These are phyloP conservation scores for Penelope pileata DNA, from an alignment of 2,113 vertebrate genomes.

Conservation along the genomic window DNA sequence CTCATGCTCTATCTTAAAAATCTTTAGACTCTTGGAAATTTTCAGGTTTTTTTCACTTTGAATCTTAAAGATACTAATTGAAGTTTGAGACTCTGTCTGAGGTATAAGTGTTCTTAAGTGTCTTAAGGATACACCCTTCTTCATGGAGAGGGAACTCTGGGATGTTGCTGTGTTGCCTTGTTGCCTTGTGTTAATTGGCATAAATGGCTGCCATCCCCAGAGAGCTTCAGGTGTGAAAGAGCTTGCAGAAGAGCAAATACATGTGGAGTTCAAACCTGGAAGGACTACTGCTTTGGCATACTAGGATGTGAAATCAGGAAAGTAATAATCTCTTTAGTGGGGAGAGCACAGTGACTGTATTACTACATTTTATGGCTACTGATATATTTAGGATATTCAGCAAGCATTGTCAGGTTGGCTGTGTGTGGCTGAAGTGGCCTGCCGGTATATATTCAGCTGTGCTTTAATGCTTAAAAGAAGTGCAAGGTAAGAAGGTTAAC, in stretches of 20 bases:
- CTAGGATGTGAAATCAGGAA: not conserved
- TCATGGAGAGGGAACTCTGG: not conserved
- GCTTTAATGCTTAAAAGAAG: not conserved
- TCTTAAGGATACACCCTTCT: not conserved
- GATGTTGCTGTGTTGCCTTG: accelerated
- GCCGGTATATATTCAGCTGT: accelerated
- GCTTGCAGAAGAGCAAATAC: not conserved
- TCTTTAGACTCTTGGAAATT: not conserved
- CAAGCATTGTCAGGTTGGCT: not conserved
- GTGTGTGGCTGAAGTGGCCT: not conserved
- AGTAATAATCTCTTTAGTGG: not conserved
- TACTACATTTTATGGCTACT: not conserved
- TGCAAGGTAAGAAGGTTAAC: not conserved
- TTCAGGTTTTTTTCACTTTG: not conserved
- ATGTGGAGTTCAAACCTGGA: not conserved
- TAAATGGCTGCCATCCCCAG: not conserved
- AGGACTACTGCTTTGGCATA: not conserved
- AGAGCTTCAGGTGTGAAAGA: not conserved
- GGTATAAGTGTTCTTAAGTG: not conserved
- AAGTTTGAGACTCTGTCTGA: not conserved
- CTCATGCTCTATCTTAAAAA: not conserved
- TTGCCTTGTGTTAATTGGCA: not conserved
- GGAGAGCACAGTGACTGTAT: not conserved
- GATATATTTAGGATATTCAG: not conserved
- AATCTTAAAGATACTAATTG: not conserved